phyloP scores from a whole-genome alignment of 1,140 invertebrate species.

The Gerris buenoi region DNA sequence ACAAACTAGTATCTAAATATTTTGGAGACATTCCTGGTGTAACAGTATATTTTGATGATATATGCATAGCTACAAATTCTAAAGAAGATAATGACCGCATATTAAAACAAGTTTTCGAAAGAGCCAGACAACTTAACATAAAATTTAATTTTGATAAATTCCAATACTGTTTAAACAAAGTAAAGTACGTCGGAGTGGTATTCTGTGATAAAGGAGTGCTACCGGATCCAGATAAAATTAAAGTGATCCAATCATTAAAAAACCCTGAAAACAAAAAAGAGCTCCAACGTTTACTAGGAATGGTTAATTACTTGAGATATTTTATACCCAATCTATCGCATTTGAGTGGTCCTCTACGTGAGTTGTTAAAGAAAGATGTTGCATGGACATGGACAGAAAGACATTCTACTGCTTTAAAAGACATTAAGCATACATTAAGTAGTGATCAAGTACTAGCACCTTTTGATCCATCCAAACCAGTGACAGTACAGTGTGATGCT shows the following conservation, averaged over 20 bases:
- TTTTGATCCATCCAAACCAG: no score
- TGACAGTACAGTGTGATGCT: conserved; percentile 26
- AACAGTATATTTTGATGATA: no score
- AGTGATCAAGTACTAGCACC: conserved; percentile 22
- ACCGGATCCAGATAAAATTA: conserved; percentile 27
- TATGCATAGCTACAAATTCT: no score
- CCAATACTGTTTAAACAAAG: no score
- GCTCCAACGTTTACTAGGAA: conserved; percentile 27
- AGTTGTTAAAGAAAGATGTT: conserved; percentile 8
- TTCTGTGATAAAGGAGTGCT: conserved; percentile 26
- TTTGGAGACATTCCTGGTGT: no score
- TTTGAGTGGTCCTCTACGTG: no score
- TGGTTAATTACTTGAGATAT: conserved; percentile 29
- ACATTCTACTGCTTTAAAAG: conserved; percentile 21
- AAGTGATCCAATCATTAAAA: conserved; percentile 27
- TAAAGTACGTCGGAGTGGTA: conserved; percentile 29
- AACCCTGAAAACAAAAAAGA: conserved; percentile 25
- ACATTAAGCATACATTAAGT: conserved; percentile 23
- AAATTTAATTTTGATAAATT: no score
- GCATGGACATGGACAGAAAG: conserved; percentile 19
- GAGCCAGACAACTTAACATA: conserved; percentile 26
- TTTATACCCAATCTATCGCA: no score
- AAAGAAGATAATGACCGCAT: conserved; percentile 18
- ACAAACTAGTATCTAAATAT: no score
- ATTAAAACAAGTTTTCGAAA: conserved; percentile 23